These are phyloP conservation scores for Cardiocondyla obscurior DNA, from an alignment of 1,140 invertebrate species.

Conservation along the genomic window DNA sequence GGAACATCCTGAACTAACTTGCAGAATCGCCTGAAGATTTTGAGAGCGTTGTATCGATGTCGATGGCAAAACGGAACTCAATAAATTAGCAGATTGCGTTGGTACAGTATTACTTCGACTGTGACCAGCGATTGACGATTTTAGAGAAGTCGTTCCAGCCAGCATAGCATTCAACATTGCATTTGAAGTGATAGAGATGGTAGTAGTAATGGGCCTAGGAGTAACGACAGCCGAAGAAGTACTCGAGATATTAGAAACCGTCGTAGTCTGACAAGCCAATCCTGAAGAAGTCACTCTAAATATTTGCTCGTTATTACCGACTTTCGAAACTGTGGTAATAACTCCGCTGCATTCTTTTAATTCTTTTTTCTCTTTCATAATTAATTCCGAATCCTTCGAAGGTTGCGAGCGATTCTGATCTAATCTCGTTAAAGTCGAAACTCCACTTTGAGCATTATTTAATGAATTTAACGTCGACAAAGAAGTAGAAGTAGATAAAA, in stretches of 20 bases:
- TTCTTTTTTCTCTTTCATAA: not conserved
- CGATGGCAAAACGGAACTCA: constrained; percentile 77
- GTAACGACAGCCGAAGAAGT: constrained; percentile 59
- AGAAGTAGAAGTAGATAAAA: constrained; percentile 68
- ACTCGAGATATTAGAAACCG: constrained; percentile 50
- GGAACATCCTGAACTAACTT: constrained; percentile 73
- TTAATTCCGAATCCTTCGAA: constrained; percentile 10
- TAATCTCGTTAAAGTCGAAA: constrained; percentile 11
- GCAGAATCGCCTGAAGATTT: constrained; percentile 78
- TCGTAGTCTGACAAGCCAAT: constrained; percentile 57
- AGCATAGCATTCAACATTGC: constrained; percentile 83
- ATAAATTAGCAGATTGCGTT: constrained; percentile 77
- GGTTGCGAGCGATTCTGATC: not conserved
- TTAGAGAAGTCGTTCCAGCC: constrained; percentile 76
- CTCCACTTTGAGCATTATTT: constrained; percentile 56
- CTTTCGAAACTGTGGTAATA: constrained; percentile 71
- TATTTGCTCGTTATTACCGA: constrained; percentile 71
- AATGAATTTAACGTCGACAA: constrained; percentile 64
- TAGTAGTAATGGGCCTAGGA: constrained; percentile 57
- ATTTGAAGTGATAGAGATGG: constrained; percentile 81
- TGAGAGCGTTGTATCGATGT: constrained; percentile 74
- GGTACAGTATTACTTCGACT: constrained; percentile 75
- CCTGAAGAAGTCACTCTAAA: constrained; percentile 72
- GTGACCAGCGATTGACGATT: constrained; percentile 76
- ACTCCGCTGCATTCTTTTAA: constrained; percentile 53